phyloP scores from a whole-genome alignment of 1,140 invertebrate genomes.

The Magallana angulata region DNA sequence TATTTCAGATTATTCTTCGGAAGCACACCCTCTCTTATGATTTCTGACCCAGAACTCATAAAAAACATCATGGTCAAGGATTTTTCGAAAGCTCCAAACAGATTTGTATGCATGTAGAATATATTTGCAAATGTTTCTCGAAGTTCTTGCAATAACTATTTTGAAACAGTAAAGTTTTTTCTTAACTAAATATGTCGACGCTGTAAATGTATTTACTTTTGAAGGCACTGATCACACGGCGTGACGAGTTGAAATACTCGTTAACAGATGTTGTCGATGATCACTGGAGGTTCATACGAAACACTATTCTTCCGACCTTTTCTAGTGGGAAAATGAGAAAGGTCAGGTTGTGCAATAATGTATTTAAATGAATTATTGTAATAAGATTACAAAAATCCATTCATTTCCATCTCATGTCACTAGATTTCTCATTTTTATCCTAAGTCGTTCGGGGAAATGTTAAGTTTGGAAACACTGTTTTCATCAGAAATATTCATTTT shows the following conservation, averaged over 20 bases:
- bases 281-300: conserved; percentile 31
- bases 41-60: not conserved
- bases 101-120: not conserved
- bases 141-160: not conserved
- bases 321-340: conserved; percentile 27
- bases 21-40: not conserved
- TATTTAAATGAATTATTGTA: too few species aligned
- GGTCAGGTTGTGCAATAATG: not conserved
- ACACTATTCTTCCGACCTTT: conserved; percentile 14
- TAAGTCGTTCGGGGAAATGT: too few species aligned
- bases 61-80: not conserved
- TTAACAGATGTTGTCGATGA: conserved; percentile 16
- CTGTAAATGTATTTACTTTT: not conserved
- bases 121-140: not conserved
- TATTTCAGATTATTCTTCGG: not conserved
- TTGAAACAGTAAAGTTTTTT: not conserved
- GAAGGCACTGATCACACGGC: not conserved
- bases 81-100: not conserved
- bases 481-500: too few species aligned
- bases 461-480: not conserved
- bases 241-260: not conserved
- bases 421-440: too few species aligned
- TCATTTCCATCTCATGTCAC: too few species aligned
- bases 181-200: not conserved
- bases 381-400: too few species aligned